Base-by-base conservation (phyloP, 2,888 invertebrate species). In the Tiphia femorata region DNA sequence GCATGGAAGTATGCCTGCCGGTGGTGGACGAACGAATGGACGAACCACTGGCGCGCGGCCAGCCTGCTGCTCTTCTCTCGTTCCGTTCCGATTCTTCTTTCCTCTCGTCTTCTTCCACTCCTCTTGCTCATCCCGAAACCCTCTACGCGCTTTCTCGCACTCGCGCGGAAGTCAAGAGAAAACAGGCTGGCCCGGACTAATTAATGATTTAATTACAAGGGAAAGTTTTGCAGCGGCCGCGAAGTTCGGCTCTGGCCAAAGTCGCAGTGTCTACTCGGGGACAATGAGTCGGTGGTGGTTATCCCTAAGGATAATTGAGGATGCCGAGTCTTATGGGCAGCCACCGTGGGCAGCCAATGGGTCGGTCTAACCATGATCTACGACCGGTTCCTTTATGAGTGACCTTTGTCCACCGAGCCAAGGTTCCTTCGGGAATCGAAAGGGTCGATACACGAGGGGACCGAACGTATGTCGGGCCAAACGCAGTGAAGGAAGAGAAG, bases 151-250 rank as follows among this genome's bases (percentile, higher is more conserved):
- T n/a, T n/a, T n/a, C n/a, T n/a, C n/a, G n/a, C n/a, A n/a, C n/a
- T n/a, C n/a, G n/a, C n/a, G n/a, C n/a, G n/a, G n/a, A n/a, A n/a
- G n/a, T n/a, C n/a, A n/a, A n/a, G n/a, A n/a, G n/a, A n/a, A n/a
- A n/a, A n/a, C n/a, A 72, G 49, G 47, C 53, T 14, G 33, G 44
- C 41, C 46, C 46, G 29, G 61, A 49, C 69, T 75, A 79, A 79
- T 79, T 77, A 78, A 76, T 79, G 79, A 79, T 79, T 79, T 73
- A 78, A 79, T 79, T 79, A 76, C 67, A 74, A 73, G 72, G 69
- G 73, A 75, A 77, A 77, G 60, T 78, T 78, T 67, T 62, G 73
- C 62, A 72, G 73, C 23, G 21, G 2, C 3, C 8, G 17, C n/a
- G 40, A 1, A 21, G 20, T 16, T 5, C 6, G 25, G 25, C 6